Conservation (phyloP, 2,888 invertebrate genomes). For the Himalopsyche japonica region DNA sequence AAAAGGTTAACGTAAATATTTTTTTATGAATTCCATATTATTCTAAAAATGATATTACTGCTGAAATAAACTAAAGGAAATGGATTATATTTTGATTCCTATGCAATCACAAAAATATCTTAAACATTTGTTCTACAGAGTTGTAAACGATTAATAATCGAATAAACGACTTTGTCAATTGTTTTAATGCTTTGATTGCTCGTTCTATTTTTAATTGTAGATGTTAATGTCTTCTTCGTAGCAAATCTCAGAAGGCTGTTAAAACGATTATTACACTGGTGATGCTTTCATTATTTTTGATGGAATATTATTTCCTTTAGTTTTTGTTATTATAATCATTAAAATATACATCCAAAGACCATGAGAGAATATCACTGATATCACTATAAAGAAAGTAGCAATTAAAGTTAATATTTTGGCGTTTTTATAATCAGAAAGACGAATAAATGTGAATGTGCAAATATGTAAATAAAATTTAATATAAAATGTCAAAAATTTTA, state of each 20-base stretch:
- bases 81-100: too few relatives aligned
- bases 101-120: background rate
- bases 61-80: background rate
- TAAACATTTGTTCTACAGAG: background rate
- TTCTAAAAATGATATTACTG: background rate
- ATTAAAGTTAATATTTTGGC: too few relatives aligned
- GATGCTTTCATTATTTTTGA: background rate
- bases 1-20: too few relatives aligned
- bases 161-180: slow-evolving; percentile 20
- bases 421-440: too few relatives aligned
- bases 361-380: too few relatives aligned
- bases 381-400: too few relatives aligned
- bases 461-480: too few relatives aligned
- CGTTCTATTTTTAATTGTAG: slow-evolving; percentile 28
- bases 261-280: background rate
- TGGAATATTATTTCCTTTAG: background rate
- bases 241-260: background rate
- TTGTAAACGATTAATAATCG: too few relatives aligned
- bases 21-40: background rate
- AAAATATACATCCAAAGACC: too few relatives aligned
- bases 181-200: slow-evolving; percentile 32
- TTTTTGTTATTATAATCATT: too few relatives aligned
- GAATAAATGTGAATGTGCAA: too few relatives aligned
- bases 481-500: too few relatives aligned
- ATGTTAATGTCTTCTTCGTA: background rate